Evolutionary conservation across 2,113 vertebrate species (phyloP).

Genomic region (Dasypus novemcinctus): DNA sequence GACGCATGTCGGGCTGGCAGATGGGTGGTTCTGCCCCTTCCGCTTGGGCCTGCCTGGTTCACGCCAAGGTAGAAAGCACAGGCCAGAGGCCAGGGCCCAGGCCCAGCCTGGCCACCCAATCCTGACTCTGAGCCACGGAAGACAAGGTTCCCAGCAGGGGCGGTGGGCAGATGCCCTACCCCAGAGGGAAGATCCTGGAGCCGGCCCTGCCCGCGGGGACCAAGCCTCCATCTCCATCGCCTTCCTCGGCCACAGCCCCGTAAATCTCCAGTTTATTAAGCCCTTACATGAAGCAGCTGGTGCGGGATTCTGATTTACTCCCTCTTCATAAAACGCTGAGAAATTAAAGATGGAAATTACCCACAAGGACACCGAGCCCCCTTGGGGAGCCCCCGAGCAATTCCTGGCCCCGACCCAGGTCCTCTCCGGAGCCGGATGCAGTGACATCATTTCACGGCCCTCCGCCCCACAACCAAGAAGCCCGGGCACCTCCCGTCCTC

Average conservation of each 20-base stretch:
- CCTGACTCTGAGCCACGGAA: background rate
- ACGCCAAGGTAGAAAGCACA: background rate
- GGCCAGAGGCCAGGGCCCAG: background rate
- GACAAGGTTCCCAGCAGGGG: background rate
- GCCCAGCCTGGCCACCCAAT: background rate
- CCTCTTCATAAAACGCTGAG: conserved; percentile 73
- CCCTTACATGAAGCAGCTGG: conserved; percentile 64
- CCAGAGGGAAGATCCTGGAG: background rate
- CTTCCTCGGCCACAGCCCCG: conserved; percentile 53
- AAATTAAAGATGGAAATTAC: conserved; percentile 77
- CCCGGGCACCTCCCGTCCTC: background rate
- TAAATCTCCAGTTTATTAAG: conserved; percentile 78
- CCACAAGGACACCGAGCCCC: conserved; percentile 51
- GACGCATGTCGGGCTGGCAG: background rate
- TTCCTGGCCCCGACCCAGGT: conserved; percentile 38
- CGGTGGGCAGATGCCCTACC: background rate
- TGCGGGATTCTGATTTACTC: conserved; percentile 72
- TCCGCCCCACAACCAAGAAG: background rate
- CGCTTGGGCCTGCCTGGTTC: background rate
- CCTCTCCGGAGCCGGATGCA: background rate
- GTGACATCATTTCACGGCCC: conserved; percentile 17
- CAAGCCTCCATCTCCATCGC: conserved; percentile 22
- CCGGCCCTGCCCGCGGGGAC: conserved; percentile 19
- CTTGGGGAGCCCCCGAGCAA: conserved; percentile 4
- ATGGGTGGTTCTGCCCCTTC: rapidly evolving